Conservation (phyloP, 30 jellyfish, hydroid and myxozoan species). For the Phacellophora camtschatica region DNA sequence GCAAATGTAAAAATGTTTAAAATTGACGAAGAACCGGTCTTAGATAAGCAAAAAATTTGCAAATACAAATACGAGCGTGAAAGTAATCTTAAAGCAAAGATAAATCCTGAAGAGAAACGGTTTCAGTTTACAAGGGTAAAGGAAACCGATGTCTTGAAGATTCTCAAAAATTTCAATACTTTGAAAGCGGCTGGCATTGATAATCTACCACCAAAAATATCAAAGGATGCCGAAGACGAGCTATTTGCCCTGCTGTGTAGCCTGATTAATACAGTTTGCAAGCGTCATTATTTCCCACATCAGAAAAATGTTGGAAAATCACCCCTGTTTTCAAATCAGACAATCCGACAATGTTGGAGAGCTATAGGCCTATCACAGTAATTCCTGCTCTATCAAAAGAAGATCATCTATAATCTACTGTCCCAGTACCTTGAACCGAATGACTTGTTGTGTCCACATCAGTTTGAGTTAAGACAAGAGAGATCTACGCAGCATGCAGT, state of each 20-base stretch:
- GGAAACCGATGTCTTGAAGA: slow-evolving; percentile 5
- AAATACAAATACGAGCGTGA: not conserved
- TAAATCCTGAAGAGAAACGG: slow-evolving; percentile 22
- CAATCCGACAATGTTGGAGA: not conserved
- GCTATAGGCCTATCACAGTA: no score
- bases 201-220: no score
- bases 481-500: no score
- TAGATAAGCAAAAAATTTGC: not conserved
- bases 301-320: slow-evolving; percentile 24
- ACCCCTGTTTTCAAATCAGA: slow-evolving; percentile 5
- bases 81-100: slow-evolving; percentile 24
- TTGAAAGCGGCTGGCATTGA: slow-evolving; percentile 33
- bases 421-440: no score
- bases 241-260: no score
- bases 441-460: no score
- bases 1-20: no score
- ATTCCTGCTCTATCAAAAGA: no score
- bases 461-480: no score
- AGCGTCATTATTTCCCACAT: slow-evolving; percentile 19
- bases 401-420: no score
- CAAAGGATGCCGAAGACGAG: no score
- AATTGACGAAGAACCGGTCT: not conserved
- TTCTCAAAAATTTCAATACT: slow-evolving; percentile 3
- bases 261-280: no score
- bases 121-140: slow-evolving; percentile 27